Evolutionary conservation across 2,113 vertebrate genomes (phyloP), one percentile per base, ranked within the genome.

Genomic region (Sylvicapra grimmia): DNA sequence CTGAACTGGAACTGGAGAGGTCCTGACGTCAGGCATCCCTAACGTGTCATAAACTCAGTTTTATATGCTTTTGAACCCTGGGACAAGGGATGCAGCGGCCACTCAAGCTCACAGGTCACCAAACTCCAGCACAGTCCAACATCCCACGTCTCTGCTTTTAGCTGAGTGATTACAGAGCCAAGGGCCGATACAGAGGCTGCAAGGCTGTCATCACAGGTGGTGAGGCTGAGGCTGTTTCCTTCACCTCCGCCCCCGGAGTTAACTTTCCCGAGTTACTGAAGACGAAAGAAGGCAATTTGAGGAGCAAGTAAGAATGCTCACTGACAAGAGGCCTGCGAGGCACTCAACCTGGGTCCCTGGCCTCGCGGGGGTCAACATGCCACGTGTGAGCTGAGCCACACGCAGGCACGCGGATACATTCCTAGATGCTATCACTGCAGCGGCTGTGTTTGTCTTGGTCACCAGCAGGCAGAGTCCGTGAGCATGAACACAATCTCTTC

Each of bases 331-430:
- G 47, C 8, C 27, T 19, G 23, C 2, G 1, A 21, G 12, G 77
- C 2, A 15, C 44, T 31, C 25, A 16, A 14, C 10, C 33, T 33
- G 40, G n/a, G 88, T 25, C 79, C 77, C 65, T 8, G 49, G 0
- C 5, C 53, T 1, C 0, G 2, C 0, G 21, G 53, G 13, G 5
- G 21, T 14, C 68, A 5, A 11, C n/a, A 29, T 4, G 2, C 56
- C 1, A 5, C 6, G 15, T 2, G 79, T 13, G 29, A 44, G 36
- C 91, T 25, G 53, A 56, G 14, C 10, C 4, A 1, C 3, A 33
- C 3, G 15, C 14, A 11, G 33, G 44, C 8, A 5, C 27, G 10
- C 21, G 4, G 12, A 19, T 5, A n/a, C 5, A 12, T 7, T 40
- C 29, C 56, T 21, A 18, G 49, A 33, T 3, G 12, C 3, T 23